Percentiles rank a stretch among this genome's conserved stretches.
Evolutionary conservation across 2,888 invertebrate genomes (phyloP).

Genomic region (Syritta pipiens): DNA sequence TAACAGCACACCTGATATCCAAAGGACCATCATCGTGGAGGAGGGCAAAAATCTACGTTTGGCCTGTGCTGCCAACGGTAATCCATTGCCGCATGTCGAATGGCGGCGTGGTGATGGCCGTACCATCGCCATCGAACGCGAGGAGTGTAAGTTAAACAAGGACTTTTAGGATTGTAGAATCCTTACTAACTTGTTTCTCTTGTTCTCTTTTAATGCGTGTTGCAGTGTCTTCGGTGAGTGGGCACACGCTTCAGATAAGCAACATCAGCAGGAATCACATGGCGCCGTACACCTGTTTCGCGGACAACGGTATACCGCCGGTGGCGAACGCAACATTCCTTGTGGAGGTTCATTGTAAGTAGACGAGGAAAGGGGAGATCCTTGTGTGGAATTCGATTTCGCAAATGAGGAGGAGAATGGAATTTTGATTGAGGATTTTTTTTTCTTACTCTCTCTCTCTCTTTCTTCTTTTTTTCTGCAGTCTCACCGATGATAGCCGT

Average conservation of each 20-base stretch:
- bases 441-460: conserved; percentile 3
- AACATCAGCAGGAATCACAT: conserved; percentile 86
- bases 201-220: not conserved
- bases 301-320: conserved; percentile 92
- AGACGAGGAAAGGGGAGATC: conserved; percentile 22
- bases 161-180: no score
- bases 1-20: conserved; percentile 74
- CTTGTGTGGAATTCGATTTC: conserved; percentile 35
- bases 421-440: conserved; percentile 52
- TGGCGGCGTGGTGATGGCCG: conserved; percentile 86
- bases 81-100: conserved; percentile 87
- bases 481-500: conserved; percentile 92
- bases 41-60: conserved; percentile 91
- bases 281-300: conserved; percentile 87
- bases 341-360: conserved; percentile 95
- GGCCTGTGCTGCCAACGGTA: conserved; percentile 89
- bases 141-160: conserved; percentile 85
- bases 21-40: conserved; percentile 84
- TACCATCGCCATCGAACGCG: conserved; percentile 83
- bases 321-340: conserved; percentile 88
- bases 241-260: conserved; percentile 88
- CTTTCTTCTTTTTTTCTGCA: conserved; percentile 77
- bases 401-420: conserved; percentile 41
- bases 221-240: conserved; percentile 86
- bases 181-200: no score